phyloP scores from a whole-genome alignment of 2,888 invertebrate species.

The Troglohyphantes excavatus region DNA sequence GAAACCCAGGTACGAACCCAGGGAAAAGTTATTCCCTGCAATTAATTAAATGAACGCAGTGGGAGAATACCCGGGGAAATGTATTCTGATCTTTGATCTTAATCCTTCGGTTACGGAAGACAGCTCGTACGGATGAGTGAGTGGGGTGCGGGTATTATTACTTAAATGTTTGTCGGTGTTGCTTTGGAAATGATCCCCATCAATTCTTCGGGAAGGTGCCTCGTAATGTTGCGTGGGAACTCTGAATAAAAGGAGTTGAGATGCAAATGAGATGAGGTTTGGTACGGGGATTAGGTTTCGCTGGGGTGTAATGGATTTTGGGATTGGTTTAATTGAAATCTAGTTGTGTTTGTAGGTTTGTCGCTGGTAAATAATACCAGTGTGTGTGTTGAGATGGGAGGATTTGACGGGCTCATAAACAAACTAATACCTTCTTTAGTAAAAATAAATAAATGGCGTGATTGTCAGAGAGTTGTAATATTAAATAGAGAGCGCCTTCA shows the following conservation, averaged over 20 bases:
- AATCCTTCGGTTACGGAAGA: not conserved
- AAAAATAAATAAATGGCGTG: no score
- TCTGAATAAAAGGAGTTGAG: not conserved
- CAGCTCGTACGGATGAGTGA: not conserved
- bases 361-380: no score
- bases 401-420: no score
- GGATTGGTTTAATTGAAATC: no score
- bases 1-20: not conserved
- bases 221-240: not conserved
- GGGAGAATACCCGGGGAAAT: not conserved
- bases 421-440: no score
- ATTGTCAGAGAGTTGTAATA: no score
- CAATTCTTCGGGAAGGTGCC: not conserved
- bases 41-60: not conserved
- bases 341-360: no score
- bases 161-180: not conserved
- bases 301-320: not conserved
- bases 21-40: not conserved
- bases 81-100: constrained; percentile 5
- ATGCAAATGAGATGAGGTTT: not conserved
- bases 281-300: not conserved
- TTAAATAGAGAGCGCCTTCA: no score
- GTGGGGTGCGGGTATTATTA: not conserved
- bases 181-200: not conserved
- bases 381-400: no score